Evolutionary conservation across 2,888 invertebrate species (phyloP), one percentile per base, ranked within the genome.

Genomic region (Leptopterna dolabrata): DNA sequence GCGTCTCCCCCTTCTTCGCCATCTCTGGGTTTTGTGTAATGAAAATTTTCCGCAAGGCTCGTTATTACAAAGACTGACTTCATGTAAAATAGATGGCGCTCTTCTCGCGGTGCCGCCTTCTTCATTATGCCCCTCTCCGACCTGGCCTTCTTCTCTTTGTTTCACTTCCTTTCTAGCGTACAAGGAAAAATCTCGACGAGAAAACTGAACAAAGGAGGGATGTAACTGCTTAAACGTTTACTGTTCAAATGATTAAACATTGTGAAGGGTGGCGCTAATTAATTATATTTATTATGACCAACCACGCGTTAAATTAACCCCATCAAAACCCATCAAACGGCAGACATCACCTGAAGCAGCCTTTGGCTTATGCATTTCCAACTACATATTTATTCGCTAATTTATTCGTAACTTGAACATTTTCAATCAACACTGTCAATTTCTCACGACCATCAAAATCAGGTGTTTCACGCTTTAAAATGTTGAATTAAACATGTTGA

Each of bases 41-140:
- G 85, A 85, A 85, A 85, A 85, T 73, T 73, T 71, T 85, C 85
- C 85, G 73, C 85, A 47, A 85, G 85, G 73, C 73, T 85, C 85
- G 85, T 85, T 85, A 85, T 85, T 47, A 85, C 85, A 76, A 76
- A 85, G 85, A 47, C 29, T 45, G 85, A 76, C 85, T 83, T 41
- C 45, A 73, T 85, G 47, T 85, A 73, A 55, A 85, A 85, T 73
- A 76, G 85, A 85, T 85, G 85, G 76, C 43, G 51, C 24, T 27
- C 19, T 63, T 63, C 63, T 63, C 19, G 13, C 7, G 13, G 63
- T 36, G 36, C 55, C 30, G 51, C 81, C 81, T 29, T 55, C 81
- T 81, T 81, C 81, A 81, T 81, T 81, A 81, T 51, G n/a, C n/a
- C 24, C 81, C 29, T 55, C 81, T 16, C 55, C 36, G 19, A 41